These are phyloP conservation scores for Parapristionchus giblindavisi DNA, from an alignment of 2,888 invertebrate species.

Conservation along the genomic window DNA sequence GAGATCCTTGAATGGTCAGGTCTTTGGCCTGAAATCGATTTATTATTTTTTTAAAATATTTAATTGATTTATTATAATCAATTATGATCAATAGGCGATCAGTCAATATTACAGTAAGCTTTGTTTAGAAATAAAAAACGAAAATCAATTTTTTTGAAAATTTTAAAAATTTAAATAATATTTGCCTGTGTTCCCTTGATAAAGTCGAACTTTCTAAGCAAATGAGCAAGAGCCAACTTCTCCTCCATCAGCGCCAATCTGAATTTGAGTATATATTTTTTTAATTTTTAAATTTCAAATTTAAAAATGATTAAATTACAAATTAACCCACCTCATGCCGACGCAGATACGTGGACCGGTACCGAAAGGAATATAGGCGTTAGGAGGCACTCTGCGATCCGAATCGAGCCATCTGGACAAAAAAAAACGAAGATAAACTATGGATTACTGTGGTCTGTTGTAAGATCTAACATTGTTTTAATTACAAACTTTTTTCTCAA, in stretches of 20 bases:
- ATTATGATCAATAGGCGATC: not conserved
- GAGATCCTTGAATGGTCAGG: not conserved
- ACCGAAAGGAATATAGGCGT: conserved; percentile 34
- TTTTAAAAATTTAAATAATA: not conserved
- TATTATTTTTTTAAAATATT: not conserved
- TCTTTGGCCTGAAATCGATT: not conserved
- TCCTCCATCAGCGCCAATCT: conserved; percentile 35
- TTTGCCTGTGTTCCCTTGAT: conserved; percentile 6
- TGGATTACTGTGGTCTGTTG: not conserved
- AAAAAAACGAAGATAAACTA: too few species aligned
- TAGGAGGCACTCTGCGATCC: conserved; percentile 8
- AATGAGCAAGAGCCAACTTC: conserved; percentile 29
- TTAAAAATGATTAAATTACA: not conserved
- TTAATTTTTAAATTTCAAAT: not conserved
- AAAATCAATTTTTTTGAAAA: not conserved
- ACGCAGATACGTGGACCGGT: conserved; percentile 33
- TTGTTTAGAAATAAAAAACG: too few species aligned
- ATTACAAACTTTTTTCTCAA: not conserved
- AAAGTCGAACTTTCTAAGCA: conserved; percentile 14
- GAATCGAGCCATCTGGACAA: conserved; percentile 32
- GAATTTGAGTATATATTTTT: not conserved
- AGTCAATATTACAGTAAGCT: not conserved
- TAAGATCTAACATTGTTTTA: not conserved
- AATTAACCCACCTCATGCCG: not conserved
- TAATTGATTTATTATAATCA: not conserved